A percentile compares a stretch with the other conserved stretches of the same genome.
phyloP scores from a whole-genome alignment of 2,113 vertebrate genomes.

The Aegotheles bennettii region DNA sequence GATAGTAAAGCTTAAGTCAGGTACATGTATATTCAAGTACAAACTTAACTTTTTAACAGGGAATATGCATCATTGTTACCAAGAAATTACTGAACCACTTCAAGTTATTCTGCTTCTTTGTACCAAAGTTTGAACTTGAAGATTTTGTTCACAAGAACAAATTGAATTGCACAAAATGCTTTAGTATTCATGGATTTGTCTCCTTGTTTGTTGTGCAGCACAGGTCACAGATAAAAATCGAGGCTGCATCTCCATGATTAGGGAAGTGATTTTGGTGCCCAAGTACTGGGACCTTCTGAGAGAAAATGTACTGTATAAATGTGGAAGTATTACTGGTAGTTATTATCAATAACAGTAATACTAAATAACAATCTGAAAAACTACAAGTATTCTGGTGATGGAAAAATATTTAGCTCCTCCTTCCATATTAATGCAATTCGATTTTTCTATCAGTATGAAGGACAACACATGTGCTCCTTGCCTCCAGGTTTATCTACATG shows the following conservation, averaged over 20 bases:
- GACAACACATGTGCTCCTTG: conserved; percentile 27
- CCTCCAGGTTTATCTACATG: conserved; percentile 11
- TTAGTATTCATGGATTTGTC: conserved; percentile 29
- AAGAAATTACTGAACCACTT: not conserved
- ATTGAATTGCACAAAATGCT: not conserved
- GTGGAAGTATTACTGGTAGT: not conserved
- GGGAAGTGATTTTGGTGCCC: not conserved
- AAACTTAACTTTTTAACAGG: not conserved
- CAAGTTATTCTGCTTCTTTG: not conserved
- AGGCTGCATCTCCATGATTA: not conserved
- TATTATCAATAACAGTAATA: not conserved
- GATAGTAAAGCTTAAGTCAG: not conserved
- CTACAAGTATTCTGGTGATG: not conserved
- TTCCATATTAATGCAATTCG: conserved; percentile 39
- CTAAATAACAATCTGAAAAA: not conserved
- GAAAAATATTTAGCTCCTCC: not conserved
- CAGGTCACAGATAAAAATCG: conserved; percentile 37
- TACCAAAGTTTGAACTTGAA: not conserved
- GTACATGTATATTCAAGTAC: not conserved
- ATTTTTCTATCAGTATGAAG: conserved; percentile 49
- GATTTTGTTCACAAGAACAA: not conserved
- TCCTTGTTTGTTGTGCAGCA: not conserved
- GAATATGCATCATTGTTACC: accelerated
- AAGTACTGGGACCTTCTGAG: not conserved
- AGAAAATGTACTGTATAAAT: not conserved